Percentiles rank a stretch among this genome's conserved stretches.
phyloP scores from a whole-genome alignment of 2,888 invertebrate species.

The Meiosimyza decipiens region DNA sequence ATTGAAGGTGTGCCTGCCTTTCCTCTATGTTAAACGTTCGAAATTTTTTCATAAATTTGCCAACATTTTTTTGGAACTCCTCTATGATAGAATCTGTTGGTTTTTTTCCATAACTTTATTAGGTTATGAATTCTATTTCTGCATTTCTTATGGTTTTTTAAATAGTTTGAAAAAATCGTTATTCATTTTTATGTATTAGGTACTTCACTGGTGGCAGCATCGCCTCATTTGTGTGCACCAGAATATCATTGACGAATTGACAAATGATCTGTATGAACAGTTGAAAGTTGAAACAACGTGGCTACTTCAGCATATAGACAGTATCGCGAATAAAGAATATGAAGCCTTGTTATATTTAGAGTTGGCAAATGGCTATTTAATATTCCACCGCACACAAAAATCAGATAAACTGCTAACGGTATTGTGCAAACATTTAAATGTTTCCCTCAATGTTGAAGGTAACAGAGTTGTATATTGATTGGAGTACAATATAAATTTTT shows the following conservation, averaged over 20 bases:
- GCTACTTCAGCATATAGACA: conserved; percentile 54
- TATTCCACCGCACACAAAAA: conserved; percentile 79
- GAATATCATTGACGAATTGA: conserved; percentile 79
- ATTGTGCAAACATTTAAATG: conserved; percentile 73
- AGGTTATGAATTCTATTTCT: background rate
- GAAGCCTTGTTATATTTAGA: conserved; percentile 69
- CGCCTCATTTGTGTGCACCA: conserved; percentile 81
- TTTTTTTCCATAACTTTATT: background rate
- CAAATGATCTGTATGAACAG: conserved; percentile 73
- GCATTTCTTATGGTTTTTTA: background rate
- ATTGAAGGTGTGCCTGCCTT: background rate
- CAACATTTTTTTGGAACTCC: background rate
- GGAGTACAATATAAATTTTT: background rate
- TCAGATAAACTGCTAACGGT: conserved; percentile 76
- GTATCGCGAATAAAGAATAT: conserved; percentile 59
- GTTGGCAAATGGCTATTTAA: conserved; percentile 75
- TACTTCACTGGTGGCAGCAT: conserved; percentile 75
- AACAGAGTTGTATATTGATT: background rate
- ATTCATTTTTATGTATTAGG: conserved; percentile 42
- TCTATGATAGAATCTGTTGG: no score
- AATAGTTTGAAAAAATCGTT: no score
- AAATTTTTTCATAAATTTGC: background rate
- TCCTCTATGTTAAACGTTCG: background rate
- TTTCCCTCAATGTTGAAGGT: conserved; percentile 80
- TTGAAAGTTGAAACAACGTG: conserved; percentile 50